Conservation (phyloP, 2,797 vertebrate species). For the Gadopsis bispinosus region DNA sequence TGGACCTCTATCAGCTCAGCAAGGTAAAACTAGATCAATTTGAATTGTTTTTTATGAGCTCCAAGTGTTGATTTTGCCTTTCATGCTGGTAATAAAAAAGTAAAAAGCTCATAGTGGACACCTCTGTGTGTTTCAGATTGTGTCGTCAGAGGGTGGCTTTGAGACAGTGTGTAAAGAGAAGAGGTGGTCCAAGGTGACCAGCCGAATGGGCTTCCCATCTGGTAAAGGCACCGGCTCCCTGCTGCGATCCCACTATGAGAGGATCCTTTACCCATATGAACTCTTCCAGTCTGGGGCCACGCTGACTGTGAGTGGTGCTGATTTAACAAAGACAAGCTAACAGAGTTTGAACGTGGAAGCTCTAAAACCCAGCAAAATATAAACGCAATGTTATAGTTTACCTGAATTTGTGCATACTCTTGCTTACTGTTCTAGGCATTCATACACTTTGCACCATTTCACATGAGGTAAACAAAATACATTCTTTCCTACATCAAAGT, state of each 20-base stretch:
- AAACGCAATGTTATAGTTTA: background rate
- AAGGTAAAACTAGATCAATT: conserved; percentile 84
- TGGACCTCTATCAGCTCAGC: conserved; percentile 96
- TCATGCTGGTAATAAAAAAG: background rate
- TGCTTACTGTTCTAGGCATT: background rate
- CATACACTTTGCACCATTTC: background rate
- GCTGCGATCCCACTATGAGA: conserved; percentile 94
- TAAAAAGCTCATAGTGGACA: background rate
- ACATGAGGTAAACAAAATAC: background rate
- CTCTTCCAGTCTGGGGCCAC: conserved; percentile 97
- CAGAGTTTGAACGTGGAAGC: background rate
- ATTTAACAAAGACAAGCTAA: background rate
- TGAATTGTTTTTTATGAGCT: background rate
- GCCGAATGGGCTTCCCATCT: conserved; percentile 92
- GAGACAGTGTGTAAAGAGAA: conserved; percentile 95
- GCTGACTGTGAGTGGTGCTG: conserved; percentile 85
- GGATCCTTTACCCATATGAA: conserved; percentile 97
- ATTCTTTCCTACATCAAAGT: background rate
- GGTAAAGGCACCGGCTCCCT: conserved; percentile 93
- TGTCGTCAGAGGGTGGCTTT: conserved; percentile 96
- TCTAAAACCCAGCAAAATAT: background rate
- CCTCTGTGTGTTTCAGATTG: conserved; percentile 85
- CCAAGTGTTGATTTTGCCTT: background rate
- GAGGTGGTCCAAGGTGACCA: conserved; percentile 95
- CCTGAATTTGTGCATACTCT: background rate